Evolutionary conservation across 2,888 invertebrate species (phyloP), one percentile per base, ranked within the genome.

Genomic region (Pemphredon lugubris): DNA sequence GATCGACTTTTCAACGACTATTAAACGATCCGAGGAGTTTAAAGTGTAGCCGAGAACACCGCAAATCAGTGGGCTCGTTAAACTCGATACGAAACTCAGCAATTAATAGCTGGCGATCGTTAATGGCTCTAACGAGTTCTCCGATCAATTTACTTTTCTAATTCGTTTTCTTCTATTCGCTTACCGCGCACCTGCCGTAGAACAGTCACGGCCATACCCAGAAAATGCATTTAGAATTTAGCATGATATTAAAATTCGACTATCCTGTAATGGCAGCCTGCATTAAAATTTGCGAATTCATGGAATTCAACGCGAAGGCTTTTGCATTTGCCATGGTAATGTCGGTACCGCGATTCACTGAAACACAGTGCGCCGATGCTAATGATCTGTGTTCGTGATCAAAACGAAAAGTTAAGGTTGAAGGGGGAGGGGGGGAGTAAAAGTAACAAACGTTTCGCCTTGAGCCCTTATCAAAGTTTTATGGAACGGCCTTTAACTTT

Each of bases 341-440:
- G n/a, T n/a, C n/a, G n/a, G n/a, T n/a, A n/a, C n/a, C n/a, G n/a
- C n/a, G n/a, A n/a, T n/a, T n/a, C n/a, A n/a, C n/a, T n/a, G n/a
- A n/a, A n/a, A n/a, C 21, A 7, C 9, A 2, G 40, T 5, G n/a
- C 16, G 51, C 16, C 42, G 51, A 59, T 30, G 30, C 11, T 32
- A 57, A 45, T 69, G 67, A 54, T 18, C 16, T 1, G 40, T 18
- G 39, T 37, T 54, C 9, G 39, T 58, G 37, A 64, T 26, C 45
- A 45, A 63, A 63, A 67, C 37, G 58, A 4, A 51, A 34, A 37
- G 50, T 42, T 66, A 70, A 73, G 45, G n/a, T n/a, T n/a, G n/a
- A n/a, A n/a, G n/a, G n/a, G n/a, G n/a, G n/a, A n/a, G n/a, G n/a
- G n/a, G n/a, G n/a, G 60, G 32, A 39, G 16, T 23, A 44, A 20